Conservation (phyloP, 2,888 invertebrate species). For the Drepanosiphum platanoidis region DNA sequence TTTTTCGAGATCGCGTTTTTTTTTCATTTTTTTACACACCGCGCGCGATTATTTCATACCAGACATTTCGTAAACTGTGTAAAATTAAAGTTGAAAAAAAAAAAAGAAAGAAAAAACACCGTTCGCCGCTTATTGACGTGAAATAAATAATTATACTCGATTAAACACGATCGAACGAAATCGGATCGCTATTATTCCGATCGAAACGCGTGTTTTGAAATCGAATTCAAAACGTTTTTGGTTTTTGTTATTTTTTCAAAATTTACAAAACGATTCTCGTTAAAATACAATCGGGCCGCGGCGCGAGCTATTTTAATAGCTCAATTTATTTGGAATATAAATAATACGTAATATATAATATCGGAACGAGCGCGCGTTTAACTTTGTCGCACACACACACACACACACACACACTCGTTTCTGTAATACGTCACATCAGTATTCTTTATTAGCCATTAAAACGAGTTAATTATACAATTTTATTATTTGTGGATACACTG, state of each 20-base stretch:
- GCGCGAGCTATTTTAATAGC: not conserved
- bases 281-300: not conserved
- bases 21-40: not conserved
- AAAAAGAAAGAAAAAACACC: no score
- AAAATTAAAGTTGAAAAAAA: not conserved
- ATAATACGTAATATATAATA: not conserved
- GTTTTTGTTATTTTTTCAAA: not conserved
- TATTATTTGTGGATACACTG: slow-evolving; percentile 19
- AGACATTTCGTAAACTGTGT: not conserved
- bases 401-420: no score
- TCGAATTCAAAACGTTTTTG: not conserved
- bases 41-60: not conserved
- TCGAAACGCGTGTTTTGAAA: not conserved
- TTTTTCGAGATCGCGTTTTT: not conserved
- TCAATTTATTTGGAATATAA: slow-evolving; percentile 10
- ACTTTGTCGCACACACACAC: not conserved
- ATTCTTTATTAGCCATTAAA: not conserved
- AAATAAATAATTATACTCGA: not conserved
- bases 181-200: not conserved
- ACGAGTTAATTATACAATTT: not conserved
- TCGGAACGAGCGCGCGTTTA: not conserved
- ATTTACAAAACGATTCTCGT: not conserved
- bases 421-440: not conserved
- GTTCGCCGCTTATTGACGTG: no score
- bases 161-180: not conserved